Evolutionary conservation across 1,140 invertebrate genomes (phyloP).

Genomic region (Adoxophyes honmai): DNA sequence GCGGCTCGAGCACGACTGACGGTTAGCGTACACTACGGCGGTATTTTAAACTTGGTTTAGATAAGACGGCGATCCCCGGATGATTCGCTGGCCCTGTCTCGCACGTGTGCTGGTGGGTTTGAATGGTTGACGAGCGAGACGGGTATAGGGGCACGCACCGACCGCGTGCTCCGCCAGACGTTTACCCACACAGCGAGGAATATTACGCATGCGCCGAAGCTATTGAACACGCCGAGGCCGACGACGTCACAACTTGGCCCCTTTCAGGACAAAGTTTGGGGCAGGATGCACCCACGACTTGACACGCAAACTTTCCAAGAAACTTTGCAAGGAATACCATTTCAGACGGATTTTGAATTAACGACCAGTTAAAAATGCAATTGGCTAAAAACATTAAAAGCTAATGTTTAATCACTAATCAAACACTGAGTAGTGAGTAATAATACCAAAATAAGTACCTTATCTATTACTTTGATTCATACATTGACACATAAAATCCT

Average conservation of each 20-base stretch:
- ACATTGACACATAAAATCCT: too few relatives aligned
- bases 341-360: too few relatives aligned
- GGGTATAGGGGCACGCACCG: conserved; percentile 48
- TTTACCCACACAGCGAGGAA: conserved; percentile 48
- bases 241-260: conserved; percentile 59
- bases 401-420: too few relatives aligned
- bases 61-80: conserved; percentile 57
- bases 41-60: conserved; percentile 67
- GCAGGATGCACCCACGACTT: conserved; percentile 23
- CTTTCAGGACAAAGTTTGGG: conserved; percentile 57
- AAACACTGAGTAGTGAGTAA: too few relatives aligned
- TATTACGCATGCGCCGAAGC: conserved; percentile 62
- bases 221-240: conserved; percentile 36
- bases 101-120: conserved; percentile 33
- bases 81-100: conserved; percentile 23
- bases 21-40: conserved; percentile 43
- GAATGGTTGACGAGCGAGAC: conserved; percentile 43
- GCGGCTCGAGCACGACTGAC: conserved; percentile 63
- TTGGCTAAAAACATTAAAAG: too few relatives aligned
- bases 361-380: too few relatives aligned
- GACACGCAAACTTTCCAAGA: not conserved
- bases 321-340: not conserved
- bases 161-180: conserved; percentile 58
- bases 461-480: too few relatives aligned
- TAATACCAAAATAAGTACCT: too few relatives aligned